Percentiles rank a stretch among this genome's conserved stretches.
Conservation (phyloP, 1,140 invertebrate species). For the Lerema accius region DNA sequence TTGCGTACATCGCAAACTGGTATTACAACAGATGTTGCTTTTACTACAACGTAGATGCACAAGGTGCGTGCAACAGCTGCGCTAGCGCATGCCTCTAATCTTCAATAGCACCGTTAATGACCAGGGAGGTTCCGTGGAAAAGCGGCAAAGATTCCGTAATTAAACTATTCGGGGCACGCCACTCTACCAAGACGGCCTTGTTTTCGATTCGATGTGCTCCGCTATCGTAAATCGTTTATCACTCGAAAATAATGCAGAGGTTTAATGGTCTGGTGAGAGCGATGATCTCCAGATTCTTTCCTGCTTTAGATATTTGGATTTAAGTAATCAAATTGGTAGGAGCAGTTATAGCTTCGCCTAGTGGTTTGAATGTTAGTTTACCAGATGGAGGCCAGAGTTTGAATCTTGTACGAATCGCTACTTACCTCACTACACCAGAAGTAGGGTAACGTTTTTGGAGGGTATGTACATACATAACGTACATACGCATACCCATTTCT, state of each 20-base stretch:
- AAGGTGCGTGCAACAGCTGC: conserved; percentile 50
- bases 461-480: too few relatives aligned
- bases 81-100: conserved; percentile 50
- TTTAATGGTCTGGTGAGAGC: conserved; percentile 64
- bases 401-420: too few relatives aligned
- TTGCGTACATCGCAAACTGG: not conserved
- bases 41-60: conserved; percentile 3
- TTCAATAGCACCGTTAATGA: conserved; percentile 53
- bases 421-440: too few relatives aligned
- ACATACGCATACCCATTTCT: too few relatives aligned
- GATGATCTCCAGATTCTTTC: conserved; percentile 57
- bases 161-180: conserved; percentile 66
- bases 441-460: too few relatives aligned
- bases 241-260: conserved; percentile 53
- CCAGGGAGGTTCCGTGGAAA: conserved; percentile 52
- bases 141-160: conserved; percentile 63
- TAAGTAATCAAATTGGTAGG: conserved; percentile 25
- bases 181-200: conserved; percentile 64
- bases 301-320: conserved; percentile 9
- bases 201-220: conserved; percentile 69
- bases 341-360: too few relatives aligned
- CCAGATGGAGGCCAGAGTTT: too few relatives aligned
- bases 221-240: conserved; percentile 74
- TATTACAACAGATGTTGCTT: conserved; percentile 12
- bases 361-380: too few relatives aligned